Evolutionary conservation across 2,113 vertebrate species (phyloP), one percentile per base, ranked within the genome.

Genomic region (Meles meles): DNA sequence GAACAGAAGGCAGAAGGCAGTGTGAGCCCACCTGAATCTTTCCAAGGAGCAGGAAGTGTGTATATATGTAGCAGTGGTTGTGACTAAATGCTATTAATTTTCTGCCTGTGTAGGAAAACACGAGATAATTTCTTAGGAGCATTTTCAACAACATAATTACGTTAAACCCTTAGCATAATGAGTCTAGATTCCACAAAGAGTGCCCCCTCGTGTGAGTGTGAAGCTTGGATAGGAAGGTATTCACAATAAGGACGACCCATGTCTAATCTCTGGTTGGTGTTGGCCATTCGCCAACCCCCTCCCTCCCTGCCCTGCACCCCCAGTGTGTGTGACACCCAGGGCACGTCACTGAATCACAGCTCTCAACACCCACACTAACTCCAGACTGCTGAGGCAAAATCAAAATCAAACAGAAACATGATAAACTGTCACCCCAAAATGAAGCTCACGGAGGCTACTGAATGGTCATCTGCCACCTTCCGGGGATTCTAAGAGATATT

Each of bases 131-230:
- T 93, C 93, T 82, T 92, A 76, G 85, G 81, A 96, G 57, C 61
- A 69, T 92, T 82, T 97, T 97, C 88, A 93, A 93, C 92, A 96
- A 72, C 57, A 29, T 90, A 94, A 97, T 96, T 94, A 85, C 61
- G 44, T 77, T 79, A 92, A 96, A 61, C 39, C 37, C 72, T 88
- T 96, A 96, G 81, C 87, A 82, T 87, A 81, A 92, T 67, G 23
- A 93, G 85, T 25, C 10, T 6, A n/a, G 37, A 81, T 88, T 94
- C 83, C 79, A 55, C 37, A 52, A 20, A 86, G 29, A 86, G 27
- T 23, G 21, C 29, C 34, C 23, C 55, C 57, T 52, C 59, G 34
- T 0, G 0, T 4, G 21, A 80, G 52, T 29, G 6, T 42, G 42
- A 61, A 42, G 31, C 9, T 14, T 85, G 17, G 20, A 0, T 79